phyloP scores from a whole-genome alignment of 2,888 invertebrate genomes.

The Abscondita cerata region DNA sequence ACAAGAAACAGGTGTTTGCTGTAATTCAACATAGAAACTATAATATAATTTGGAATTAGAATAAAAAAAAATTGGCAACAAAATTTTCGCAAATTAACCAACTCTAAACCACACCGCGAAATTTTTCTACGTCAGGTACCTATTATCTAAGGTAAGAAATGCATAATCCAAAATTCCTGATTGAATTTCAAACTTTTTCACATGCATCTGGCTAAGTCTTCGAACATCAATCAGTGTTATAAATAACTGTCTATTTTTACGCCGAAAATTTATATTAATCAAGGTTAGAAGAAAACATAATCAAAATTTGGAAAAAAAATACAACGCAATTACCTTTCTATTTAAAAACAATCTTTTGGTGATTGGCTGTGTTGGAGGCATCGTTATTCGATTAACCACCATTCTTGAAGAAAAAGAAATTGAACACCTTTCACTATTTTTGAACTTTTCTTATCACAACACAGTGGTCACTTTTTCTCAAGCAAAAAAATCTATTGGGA shows the following conservation, averaged over 20 bases:
- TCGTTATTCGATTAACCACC: constrained; percentile 56
- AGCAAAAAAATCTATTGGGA: neutral
- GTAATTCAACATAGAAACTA: no score
- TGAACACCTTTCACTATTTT: constrained; percentile 14
- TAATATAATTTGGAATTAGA: no score
- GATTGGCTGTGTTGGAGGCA: constrained; percentile 52
- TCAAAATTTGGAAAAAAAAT: constrained; percentile 5
- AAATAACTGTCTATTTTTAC: constrained; percentile 19
- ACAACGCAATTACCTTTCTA: constrained; percentile 50
- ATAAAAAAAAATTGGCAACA: no score
- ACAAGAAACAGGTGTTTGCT: no score
- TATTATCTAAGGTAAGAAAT: no score
- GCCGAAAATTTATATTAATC: constrained; percentile 14
- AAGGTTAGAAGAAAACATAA: constrained; percentile 7
- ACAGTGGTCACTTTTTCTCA: neutral
- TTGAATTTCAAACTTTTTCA: no score
- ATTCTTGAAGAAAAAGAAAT: constrained; percentile 42
- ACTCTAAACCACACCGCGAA: no score
- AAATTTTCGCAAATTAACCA: no score
- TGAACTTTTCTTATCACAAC: neutral
- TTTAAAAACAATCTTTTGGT: constrained; percentile 52
- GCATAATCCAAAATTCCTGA: no score
- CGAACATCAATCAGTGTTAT: constrained; percentile 13
- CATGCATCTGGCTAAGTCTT: constrained; percentile 19
- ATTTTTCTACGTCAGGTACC: no score